A percentile compares a stretch with the other conserved stretches of the same genome.
phyloP scores from a whole-genome alignment of 2,888 invertebrate genomes.

The Drosophila cracens region DNA sequence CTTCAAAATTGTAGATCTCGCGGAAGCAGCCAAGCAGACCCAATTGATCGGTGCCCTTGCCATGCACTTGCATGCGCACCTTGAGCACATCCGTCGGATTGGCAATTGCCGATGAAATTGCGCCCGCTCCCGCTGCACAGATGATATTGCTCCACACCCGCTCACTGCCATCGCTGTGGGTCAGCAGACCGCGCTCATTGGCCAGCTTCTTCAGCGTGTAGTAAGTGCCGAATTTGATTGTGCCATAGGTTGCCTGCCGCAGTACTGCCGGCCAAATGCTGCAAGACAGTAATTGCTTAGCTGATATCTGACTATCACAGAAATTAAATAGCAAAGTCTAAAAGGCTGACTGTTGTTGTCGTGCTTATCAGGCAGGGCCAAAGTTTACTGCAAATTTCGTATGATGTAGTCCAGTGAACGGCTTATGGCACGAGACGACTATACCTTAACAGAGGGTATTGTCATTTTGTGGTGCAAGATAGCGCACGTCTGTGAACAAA shows the following conservation, averaged over 20 bases:
- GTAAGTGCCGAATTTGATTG: slow-evolving; percentile 98
- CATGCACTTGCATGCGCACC: slow-evolving; percentile 94
- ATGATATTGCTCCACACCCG: slow-evolving; percentile 89
- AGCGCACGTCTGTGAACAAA: background rate
- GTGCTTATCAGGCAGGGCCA: slow-evolving; percentile 54
- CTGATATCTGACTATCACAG: slow-evolving; percentile 34
- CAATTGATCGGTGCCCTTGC: slow-evolving; percentile 86
- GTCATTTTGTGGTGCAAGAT: background rate
- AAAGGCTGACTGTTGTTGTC: slow-evolving; percentile 47
- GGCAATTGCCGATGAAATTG: slow-evolving; percentile 97
- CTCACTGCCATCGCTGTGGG: slow-evolving; percentile 85
- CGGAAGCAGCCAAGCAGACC: slow-evolving; percentile 91
- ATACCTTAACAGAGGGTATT: background rate
- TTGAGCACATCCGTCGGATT: slow-evolving; percentile 98
- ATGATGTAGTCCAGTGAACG: slow-evolving; percentile 30
- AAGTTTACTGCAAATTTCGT: slow-evolving; percentile 48
- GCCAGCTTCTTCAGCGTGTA: slow-evolving; percentile 93
- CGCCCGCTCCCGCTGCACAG: slow-evolving; percentile 90
- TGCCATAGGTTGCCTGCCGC: slow-evolving; percentile 97
- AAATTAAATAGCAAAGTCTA: slow-evolving; percentile 55
- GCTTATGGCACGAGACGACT: slow-evolving; percentile 28
- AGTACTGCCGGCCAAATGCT: slow-evolving; percentile 97
- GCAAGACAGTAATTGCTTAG: slow-evolving; percentile 18
- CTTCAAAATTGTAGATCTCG: slow-evolving; percentile 93
- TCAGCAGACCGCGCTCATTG: slow-evolving; percentile 86